Percentiles rank a stretch among this genome's conserved stretches.
These are phyloP conservation scores for Tenthredo scrophulariae DNA, from an alignment of 2,888 invertebrate species.

Conservation along the genomic window DNA sequence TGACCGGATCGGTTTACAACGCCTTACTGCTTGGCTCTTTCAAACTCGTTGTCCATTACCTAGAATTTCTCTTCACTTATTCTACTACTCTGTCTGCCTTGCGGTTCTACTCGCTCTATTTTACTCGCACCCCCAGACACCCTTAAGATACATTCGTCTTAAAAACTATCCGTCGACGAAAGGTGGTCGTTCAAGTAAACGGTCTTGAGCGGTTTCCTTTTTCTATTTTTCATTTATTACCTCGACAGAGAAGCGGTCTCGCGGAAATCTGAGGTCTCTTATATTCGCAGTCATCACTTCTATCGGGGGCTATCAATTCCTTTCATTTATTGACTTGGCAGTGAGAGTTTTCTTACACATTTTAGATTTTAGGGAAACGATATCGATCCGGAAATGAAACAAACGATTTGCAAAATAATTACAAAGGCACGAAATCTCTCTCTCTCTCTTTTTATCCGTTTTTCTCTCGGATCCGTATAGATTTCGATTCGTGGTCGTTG, in stretches of 20 bases:
- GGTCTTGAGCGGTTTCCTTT: neutral
- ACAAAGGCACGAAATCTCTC: neutral
- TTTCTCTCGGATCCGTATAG: neutral
- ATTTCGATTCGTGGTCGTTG: neutral
- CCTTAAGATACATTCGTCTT: conserved; percentile 16
- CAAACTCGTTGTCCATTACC: conserved; percentile 26
- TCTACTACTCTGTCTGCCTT: neutral
- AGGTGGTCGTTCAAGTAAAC: neutral
- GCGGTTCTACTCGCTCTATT: neutral
- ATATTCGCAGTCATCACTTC: neutral
- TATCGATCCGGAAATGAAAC: neutral
- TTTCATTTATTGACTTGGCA: neutral
- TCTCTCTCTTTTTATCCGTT: neutral
- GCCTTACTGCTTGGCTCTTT: neutral
- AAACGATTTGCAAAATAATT: neutral
- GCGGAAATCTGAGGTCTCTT: neutral
- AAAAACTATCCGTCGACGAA: conserved; percentile 13
- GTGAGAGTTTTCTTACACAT: neutral
- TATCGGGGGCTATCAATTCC: neutral
- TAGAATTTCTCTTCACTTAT: neutral
- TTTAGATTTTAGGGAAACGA: neutral
- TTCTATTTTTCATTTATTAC: conserved; percentile 21
- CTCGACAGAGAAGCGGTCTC: neutral
- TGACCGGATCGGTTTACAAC: conserved; percentile 33
- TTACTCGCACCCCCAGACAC: neutral